Conservation (phyloP, 2,113 vertebrate genomes). For the Chionodraco myersi region DNA sequence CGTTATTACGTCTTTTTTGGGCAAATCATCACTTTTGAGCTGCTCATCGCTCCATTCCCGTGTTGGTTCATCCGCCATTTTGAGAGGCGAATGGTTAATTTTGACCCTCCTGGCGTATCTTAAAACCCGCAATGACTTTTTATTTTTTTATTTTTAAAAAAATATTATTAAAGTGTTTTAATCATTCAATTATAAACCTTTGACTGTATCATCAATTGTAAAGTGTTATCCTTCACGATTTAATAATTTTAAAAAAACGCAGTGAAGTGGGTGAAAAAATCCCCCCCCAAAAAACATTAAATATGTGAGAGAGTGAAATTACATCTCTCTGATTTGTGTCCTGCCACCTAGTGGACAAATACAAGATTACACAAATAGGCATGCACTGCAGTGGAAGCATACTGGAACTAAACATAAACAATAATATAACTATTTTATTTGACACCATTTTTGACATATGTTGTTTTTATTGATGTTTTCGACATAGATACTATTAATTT, state of each 20-base stretch:
- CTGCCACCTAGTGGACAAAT: slow-evolving; percentile 25
- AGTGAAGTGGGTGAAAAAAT: not conserved
- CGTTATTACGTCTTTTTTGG: slow-evolving; percentile 94
- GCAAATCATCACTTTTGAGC: slow-evolving; percentile 91
- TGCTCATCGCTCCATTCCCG: slow-evolving; percentile 92
- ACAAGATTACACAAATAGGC: not conserved
- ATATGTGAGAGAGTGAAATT: not conserved
- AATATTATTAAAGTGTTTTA: no score
- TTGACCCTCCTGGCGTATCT: slow-evolving; percentile 46
- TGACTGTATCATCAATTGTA: not conserved
- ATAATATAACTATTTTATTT: no score
- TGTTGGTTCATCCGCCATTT: slow-evolving; percentile 85
- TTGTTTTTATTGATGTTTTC: no score
- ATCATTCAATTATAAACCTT: not conserved
- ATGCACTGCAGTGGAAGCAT: not conserved
- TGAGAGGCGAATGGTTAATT: slow-evolving; percentile 63
- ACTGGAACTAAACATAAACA: not conserved
- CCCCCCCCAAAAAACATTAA: not conserved
- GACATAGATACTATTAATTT: no score
- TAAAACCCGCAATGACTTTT: not conserved
- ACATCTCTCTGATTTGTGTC: not conserved
- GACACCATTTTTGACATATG: no score
- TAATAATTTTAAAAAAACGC: not conserved
- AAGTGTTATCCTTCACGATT: not conserved
- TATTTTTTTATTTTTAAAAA: not conserved